A percentile compares a stretch with the other conserved stretches of the same genome.
phyloP scores from a whole-genome alignment of 2,113 vertebrate genomes.

The Mugil cephalus region DNA sequence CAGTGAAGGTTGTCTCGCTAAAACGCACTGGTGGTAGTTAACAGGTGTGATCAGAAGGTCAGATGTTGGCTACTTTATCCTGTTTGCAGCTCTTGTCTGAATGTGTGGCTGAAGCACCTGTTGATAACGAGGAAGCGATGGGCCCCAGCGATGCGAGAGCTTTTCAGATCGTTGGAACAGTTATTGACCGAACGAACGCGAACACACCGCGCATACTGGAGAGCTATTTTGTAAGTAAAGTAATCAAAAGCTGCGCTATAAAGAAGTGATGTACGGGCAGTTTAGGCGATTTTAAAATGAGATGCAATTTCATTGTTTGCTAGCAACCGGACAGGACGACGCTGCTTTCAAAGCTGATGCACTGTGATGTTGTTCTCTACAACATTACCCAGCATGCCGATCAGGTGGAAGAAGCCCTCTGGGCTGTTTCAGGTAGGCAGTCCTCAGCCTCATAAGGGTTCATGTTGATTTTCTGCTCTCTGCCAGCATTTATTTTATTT shows the following conservation, averaged over 20 bases:
- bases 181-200: constrained; percentile 55
- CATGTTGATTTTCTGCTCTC: too few species aligned
- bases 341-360: constrained; percentile 85
- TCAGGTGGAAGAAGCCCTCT: constrained; percentile 89
- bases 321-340: constrained; percentile 71
- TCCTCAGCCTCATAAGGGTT: too few species aligned
- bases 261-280: too few species aligned
- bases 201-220: constrained; percentile 77
- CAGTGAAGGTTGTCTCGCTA: too few species aligned
- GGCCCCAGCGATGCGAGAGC: constrained; percentile 58
- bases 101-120: constrained; percentile 78
- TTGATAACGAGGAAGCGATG: constrained; percentile 69
- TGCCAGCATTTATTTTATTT: too few species aligned
- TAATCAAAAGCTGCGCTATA: too few species aligned
- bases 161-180: constrained; percentile 88
- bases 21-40: too few species aligned
- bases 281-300: too few species aligned
- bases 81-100: constrained; percentile 83
- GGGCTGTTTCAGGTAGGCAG: constrained; percentile 89
- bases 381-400: constrained; percentile 87
- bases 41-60: too few species aligned
- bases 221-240: constrained; percentile 83
- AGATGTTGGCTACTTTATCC: not conserved
- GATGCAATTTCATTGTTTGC: too few species aligned
- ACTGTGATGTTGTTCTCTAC: constrained; percentile 91